Evolutionary conservation across 2,797 vertebrate genomes (phyloP).

Genomic region (Lemur catta): DNA sequence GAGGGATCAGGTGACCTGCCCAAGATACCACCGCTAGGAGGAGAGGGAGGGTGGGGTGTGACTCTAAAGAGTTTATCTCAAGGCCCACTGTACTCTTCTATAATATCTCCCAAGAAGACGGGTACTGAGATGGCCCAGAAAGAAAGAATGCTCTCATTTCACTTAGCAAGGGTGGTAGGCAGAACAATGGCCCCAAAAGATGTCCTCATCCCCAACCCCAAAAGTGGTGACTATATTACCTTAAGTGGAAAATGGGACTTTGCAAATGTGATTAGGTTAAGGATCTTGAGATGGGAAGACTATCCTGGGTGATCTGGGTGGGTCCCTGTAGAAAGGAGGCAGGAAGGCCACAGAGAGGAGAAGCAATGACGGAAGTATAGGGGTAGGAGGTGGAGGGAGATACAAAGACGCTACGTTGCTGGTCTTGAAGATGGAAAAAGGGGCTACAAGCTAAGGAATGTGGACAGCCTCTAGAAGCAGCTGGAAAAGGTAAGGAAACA

Average conservation of each 20-base stretch:
- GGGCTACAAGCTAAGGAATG: background rate
- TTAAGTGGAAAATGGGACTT: background rate
- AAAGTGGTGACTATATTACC: background rate
- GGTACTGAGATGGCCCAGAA: background rate
- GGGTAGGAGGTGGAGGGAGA: background rate
- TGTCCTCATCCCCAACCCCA: fast-evolving
- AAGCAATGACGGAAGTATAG: background rate
- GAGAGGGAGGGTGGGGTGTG: background rate
- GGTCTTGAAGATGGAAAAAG: background rate
- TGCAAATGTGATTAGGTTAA: background rate
- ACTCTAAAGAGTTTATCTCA: background rate
- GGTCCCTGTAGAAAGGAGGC: background rate
- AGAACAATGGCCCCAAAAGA: background rate
- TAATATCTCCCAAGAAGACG: background rate
- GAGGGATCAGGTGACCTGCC: background rate
- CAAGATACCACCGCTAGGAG: background rate
- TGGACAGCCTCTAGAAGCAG: background rate
- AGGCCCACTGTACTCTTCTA: background rate
- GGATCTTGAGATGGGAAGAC: background rate
- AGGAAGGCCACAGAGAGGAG: background rate
- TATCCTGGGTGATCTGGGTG: background rate
- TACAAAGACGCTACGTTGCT: too few species aligned
- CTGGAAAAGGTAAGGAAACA: background rate
- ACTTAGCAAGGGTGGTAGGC: background rate
- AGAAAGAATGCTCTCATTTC: background rate